phyloP scores from a whole-genome alignment of 2,113 vertebrate genomes.

The Onychostoma macrolepis region DNA sequence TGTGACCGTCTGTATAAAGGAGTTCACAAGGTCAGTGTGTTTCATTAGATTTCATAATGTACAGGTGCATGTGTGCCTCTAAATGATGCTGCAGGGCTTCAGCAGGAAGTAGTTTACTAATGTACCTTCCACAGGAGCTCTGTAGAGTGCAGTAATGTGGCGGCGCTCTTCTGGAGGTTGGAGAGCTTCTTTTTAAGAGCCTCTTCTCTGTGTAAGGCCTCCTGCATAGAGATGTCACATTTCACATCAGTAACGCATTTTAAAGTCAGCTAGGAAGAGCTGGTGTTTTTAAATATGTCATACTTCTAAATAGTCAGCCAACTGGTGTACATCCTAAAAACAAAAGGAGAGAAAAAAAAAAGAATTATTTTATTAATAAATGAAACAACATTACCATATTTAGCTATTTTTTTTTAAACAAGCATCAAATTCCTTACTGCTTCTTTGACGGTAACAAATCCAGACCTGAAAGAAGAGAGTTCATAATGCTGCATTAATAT shows the following conservation, averaged over 20 bases:
- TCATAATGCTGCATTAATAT: neutral
- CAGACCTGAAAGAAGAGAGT: constrained; percentile 64
- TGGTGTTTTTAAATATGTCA: constrained; percentile 13
- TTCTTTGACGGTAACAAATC: constrained; percentile 70
- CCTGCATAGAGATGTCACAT: constrained; percentile 61
- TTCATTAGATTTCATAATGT: neutral
- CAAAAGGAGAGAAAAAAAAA: constrained; percentile 22
- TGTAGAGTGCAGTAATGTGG: constrained; percentile 68
- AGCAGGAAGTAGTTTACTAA: neutral
- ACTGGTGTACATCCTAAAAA: constrained; percentile 71
- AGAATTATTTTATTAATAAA: neutral
- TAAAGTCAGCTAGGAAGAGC: neutral
- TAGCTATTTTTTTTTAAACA: neutral
- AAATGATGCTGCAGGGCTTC: neutral
- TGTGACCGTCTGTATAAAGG: neutral
- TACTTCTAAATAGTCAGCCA: constrained; percentile 77
- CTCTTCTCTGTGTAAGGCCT: constrained; percentile 77
- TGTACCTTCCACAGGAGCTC: constrained; percentile 74
- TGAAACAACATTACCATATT: neutral
- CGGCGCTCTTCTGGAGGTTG: constrained; percentile 65
- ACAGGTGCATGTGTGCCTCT: neutral
- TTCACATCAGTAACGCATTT: neutral
- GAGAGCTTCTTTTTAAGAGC: constrained; percentile 73
- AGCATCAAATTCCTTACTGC: constrained; percentile 66
- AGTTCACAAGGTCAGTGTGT: neutral